These are phyloP conservation scores for Nansenia antarctica DNA, from an alignment of 2,113 vertebrate genomes.

Conservation along the genomic window DNA sequence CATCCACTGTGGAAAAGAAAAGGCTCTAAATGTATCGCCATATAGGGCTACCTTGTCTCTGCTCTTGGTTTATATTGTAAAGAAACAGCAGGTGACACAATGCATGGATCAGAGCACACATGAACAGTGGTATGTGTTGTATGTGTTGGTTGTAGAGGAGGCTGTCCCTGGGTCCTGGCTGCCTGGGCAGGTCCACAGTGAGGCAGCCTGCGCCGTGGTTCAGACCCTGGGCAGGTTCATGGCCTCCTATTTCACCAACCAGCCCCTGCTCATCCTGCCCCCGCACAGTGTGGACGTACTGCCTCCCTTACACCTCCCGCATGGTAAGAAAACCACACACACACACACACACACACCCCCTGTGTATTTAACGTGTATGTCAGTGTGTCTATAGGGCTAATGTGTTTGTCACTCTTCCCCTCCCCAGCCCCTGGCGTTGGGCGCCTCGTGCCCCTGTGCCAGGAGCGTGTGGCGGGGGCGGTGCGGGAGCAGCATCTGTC, in stretches of 20 bases:
- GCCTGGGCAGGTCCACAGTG: constrained; percentile 64
- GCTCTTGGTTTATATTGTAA: too few species aligned
- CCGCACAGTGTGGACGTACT: constrained; percentile 84
- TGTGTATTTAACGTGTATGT: not conserved
- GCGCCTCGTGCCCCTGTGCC: constrained; percentile 80
- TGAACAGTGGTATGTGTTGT: not conserved
- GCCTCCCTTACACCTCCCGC: constrained; percentile 80
- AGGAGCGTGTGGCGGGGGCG: constrained; percentile 69
- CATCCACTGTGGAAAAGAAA: too few species aligned
- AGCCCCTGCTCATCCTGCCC: constrained; percentile 81
- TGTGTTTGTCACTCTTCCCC: constrained; percentile 1
- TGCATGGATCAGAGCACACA: too few species aligned
- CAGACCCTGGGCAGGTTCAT: constrained; percentile 91
- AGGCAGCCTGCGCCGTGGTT: constrained; percentile 80
- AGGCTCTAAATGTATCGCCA: too few species aligned
- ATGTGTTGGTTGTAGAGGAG: constrained; percentile 41
- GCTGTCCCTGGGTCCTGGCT: constrained; percentile 53
- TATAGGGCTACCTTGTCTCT: too few species aligned
- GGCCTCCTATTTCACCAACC: constrained; percentile 92
- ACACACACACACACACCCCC: not conserved
- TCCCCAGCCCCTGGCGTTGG: constrained; percentile 60
- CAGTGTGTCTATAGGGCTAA: constrained; percentile 2
- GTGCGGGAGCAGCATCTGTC: constrained; percentile 86
- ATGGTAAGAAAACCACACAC: constrained; percentile 67
- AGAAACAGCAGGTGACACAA: too few species aligned